phyloP scores from a whole-genome alignment of 2,113 vertebrate species.

The Desmodus rotundus region DNA sequence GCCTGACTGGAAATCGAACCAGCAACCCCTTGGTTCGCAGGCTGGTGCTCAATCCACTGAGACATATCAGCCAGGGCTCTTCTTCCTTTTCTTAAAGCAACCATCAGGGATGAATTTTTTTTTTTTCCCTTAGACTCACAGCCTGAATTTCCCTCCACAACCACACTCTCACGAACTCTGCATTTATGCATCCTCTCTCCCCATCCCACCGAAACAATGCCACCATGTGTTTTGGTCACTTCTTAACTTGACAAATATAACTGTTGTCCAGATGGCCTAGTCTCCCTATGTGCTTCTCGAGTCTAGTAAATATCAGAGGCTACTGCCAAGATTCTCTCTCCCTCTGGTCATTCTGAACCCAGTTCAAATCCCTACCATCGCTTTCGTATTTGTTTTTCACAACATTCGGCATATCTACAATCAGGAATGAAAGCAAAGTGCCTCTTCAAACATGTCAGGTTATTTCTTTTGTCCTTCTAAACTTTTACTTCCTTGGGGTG shows the following conservation, averaged over 20 bases:
- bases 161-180: neutral
- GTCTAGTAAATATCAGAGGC: slow-evolving; percentile 57
- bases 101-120: neutral
- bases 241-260: slow-evolving; percentile 55
- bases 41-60: no score
- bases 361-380: slow-evolving; percentile 38
- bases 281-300: slow-evolving; percentile 51
- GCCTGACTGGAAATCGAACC: no score
- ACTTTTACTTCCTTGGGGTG: neutral
- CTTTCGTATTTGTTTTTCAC: slow-evolving; percentile 3
- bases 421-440: neutral
- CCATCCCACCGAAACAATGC: slow-evolving; percentile 20
- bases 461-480: neutral
- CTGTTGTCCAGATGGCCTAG: slow-evolving; percentile 67
- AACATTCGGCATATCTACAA: neutral
- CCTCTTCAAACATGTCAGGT: neutral
- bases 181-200: neutral
- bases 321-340: slow-evolving; percentile 55
- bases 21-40: no score
- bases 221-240: slow-evolving; percentile 55
- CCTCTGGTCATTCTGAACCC: slow-evolving; percentile 61
- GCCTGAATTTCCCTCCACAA: neutral
- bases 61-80: neutral
- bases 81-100: neutral
- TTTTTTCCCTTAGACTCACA: neutral